Base-by-base conservation (phyloP, 2,888 invertebrate genomes). In the Chrysopilus asiliformis region DNA sequence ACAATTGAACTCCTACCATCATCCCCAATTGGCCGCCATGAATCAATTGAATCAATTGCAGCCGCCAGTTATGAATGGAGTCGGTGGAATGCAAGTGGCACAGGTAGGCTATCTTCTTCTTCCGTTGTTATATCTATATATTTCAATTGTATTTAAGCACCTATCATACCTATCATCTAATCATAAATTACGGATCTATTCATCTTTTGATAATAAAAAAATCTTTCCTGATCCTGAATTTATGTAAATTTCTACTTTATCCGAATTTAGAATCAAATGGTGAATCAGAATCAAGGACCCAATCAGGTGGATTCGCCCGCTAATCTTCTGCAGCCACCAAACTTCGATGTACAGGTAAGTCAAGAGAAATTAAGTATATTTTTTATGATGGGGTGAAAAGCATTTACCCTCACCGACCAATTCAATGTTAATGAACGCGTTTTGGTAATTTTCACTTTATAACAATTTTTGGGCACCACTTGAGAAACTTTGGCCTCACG, bases 301-400 rank as follows among this genome's bases (percentile, higher is more conserved):
- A 64, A 64, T 53, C 64, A 60, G 48, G 55, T 63, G 44, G 64
- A 64, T 67, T 66, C 60, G 52, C 58, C 67, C 64, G 67, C 60
- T 68, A 64, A 62, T 57, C 50, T 64, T 33, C 47, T 64, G 48
- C 63, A 71, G 54, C 78, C 75, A 51, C 79, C 77, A 56, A 76
- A 77, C 55, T 82, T 79, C 62, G 82, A 83, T 64, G 78, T 82
- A 54, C 82, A 82, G 81, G 81, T 82, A 51, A 62, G 74, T 64
- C n/a, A n/a, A n/a, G n/a, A n/a, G n/a, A n/a, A n/a, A n/a, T n/a
- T n/a, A n/a, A n/a, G n/a, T n/a, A n/a, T n/a, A n/a, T n/a, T n/a
- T n/a, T n/a, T n/a, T n/a, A n/a, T n/a, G n/a, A n/a, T n/a, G n/a
- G n/a, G n/a, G n/a, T n/a, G n/a, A n/a, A n/a, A n/a, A n/a, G n/a